Percentiles rank a stretch among this genome's conserved stretches.
phyloP scores from a whole-genome alignment of 2,113 vertebrate genomes.

The Vicugna pacos region DNA sequence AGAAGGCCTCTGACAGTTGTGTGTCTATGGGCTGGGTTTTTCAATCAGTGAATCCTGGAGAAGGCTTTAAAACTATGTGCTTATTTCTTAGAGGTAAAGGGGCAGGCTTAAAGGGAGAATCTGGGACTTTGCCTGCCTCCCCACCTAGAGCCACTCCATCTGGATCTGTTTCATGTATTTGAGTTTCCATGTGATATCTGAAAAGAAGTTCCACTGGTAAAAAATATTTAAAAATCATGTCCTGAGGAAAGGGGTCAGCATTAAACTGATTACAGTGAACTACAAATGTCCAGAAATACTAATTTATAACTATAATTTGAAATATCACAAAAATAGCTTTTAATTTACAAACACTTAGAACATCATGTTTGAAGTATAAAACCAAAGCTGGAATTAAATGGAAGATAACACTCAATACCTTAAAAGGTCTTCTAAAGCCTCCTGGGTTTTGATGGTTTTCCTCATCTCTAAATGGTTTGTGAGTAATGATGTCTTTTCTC shows the following conservation, averaged over 20 bases:
- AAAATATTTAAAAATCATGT: conserved; percentile 43
- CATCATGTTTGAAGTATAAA: not conserved
- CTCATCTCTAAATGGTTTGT: conserved; percentile 81
- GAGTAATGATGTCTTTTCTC: conserved; percentile 72
- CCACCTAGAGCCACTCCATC: not conserved
- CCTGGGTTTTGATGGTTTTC: conserved; percentile 80
- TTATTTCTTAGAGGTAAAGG: not conserved
- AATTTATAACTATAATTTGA: conserved; percentile 55
- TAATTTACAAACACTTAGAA: not conserved
- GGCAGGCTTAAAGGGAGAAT: not conserved
- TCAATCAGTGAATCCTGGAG: not conserved
- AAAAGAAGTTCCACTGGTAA: conserved; percentile 26
- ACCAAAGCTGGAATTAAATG: conserved; percentile 46
- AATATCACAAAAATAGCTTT: conserved; percentile 56
- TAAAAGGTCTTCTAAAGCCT: conserved; percentile 82
- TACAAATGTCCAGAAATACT: conserved; percentile 30
- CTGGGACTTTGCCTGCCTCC: not conserved
- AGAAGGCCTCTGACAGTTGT: not conserved
- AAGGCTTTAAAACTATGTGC: not conserved
- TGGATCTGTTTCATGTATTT: conserved; percentile 3
- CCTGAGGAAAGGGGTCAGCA: conserved; percentile 30
- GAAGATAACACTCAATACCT: conserved; percentile 82
- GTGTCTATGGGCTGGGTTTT: not conserved
- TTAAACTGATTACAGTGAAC: conserved; percentile 54
- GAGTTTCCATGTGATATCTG: conserved; percentile 35